Conservation (phyloP, 2,797 vertebrate species). For the Poeciliopsis turneri region DNA sequence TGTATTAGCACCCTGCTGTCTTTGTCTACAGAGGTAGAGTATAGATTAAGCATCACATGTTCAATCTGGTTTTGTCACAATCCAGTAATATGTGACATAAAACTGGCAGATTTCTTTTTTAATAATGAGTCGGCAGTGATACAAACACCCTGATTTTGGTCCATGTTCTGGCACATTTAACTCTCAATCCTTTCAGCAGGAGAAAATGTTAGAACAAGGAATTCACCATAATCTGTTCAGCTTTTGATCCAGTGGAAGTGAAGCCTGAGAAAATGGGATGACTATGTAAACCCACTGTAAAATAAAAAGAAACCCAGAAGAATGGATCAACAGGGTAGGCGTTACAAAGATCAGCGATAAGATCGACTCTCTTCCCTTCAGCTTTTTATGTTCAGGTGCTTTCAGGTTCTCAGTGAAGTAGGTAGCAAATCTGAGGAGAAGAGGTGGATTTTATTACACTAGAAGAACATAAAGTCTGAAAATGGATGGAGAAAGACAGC, state of each 20-base stretch:
- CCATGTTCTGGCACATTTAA: not conserved
- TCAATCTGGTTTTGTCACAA: not conserved
- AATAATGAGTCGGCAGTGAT: not conserved
- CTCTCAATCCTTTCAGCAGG: slow-evolving; percentile 1
- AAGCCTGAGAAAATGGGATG: slow-evolving; percentile 18
- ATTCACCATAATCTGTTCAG: not conserved
- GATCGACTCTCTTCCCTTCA: slow-evolving; percentile 19
- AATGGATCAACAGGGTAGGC: slow-evolving; percentile 19
- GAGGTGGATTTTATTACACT: slow-evolving; percentile 17
- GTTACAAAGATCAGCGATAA: slow-evolving; percentile 30
- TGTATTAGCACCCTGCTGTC: not conserved
- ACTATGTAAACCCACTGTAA: slow-evolving; percentile 18
- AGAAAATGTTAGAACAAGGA: slow-evolving; percentile 1
- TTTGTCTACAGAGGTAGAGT: not conserved
- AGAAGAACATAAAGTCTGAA: slow-evolving; percentile 6
- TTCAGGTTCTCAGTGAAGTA: slow-evolving; percentile 44
- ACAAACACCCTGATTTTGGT: not conserved
- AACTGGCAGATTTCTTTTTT: not conserved
- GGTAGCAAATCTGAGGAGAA: slow-evolving; percentile 16
- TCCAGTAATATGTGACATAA: not conserved
- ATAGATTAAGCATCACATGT: not conserved
- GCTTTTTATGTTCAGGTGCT: slow-evolving; percentile 54
- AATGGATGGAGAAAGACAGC: slow-evolving; percentile 6
- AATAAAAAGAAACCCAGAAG: not conserved
- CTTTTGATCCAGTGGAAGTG: slow-evolving; percentile 12